phyloP scores from a whole-genome alignment of 2,888 invertebrate genomes.

The Lydus trimaculatus region DNA sequence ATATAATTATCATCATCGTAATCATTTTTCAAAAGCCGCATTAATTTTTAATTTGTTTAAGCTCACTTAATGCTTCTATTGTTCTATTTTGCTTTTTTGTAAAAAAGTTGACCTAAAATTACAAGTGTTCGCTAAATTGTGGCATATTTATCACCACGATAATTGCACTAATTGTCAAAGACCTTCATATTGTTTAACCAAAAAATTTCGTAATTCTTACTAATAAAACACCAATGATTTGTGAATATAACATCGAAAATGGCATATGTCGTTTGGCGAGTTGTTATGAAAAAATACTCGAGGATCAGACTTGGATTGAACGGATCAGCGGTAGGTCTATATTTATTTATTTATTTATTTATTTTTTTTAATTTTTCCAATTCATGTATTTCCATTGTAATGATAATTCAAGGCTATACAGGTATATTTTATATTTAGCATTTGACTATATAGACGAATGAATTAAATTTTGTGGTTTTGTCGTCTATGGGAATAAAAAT shows the following conservation, averaged over 20 bases:
- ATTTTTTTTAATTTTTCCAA: slow-evolving; percentile 7
- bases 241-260: slow-evolving; percentile 50
- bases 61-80: slow-evolving; percentile 17
- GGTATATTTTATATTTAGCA: not conserved
- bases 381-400: slow-evolving; percentile 13
- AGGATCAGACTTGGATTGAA: slow-evolving; percentile 65
- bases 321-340: slow-evolving; percentile 47
- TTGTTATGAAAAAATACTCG: slow-evolving; percentile 68
- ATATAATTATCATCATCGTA: slow-evolving; percentile 29
- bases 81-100: no score
- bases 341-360: no score
- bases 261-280: slow-evolving; percentile 69
- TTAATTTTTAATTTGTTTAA: slow-evolving; percentile 12
- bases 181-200: slow-evolving; percentile 15
- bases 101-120: not conserved
- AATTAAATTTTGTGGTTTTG: slow-evolving; percentile 11
- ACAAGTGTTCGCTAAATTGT: not conserved
- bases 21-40: slow-evolving; percentile 19
- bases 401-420: not conserved
- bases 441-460: not conserved
- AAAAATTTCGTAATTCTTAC: slow-evolving; percentile 2
- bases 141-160: slow-evolving; percentile 11
- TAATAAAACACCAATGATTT: slow-evolving; percentile 24
- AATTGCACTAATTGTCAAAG: slow-evolving; percentile 13
- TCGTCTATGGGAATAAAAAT: slow-evolving; percentile 6